Percentiles rank a stretch among this genome's conserved stretches.
These are phyloP conservation scores for Gopherus evgoodei DNA, from an alignment of 2,113 vertebrate genomes.

Conservation along the genomic window DNA sequence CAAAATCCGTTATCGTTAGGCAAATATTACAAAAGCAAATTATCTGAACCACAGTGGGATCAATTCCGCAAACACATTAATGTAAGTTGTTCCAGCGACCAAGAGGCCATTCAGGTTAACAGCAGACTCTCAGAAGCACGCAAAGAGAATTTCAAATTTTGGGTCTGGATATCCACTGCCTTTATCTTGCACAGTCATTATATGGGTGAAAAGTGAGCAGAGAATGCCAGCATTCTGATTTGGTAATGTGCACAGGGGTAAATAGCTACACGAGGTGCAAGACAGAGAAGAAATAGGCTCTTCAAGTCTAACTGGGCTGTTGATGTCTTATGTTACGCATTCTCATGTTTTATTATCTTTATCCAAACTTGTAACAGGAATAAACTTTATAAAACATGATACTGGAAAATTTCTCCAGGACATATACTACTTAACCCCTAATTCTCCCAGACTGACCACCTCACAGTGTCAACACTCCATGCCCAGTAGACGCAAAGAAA, in stretches of 20 bases:
- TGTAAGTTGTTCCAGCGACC: background rate
- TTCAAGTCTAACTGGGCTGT: background rate
- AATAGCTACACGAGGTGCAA: background rate
- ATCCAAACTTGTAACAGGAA: background rate
- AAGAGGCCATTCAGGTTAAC: background rate
- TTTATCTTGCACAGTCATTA: background rate
- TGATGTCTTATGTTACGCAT: background rate
- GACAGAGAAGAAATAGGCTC: background rate
- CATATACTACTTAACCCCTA: background rate
- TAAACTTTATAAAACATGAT: background rate
- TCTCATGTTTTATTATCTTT: background rate
- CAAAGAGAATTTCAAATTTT: background rate
- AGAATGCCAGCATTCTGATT: background rate
- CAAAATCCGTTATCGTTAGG: background rate
- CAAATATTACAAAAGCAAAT: fast-evolving
- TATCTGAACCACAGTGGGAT: background rate
- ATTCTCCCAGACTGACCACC: background rate
- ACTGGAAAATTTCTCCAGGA: background rate
- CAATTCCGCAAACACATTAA: background rate
- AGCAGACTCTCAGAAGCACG: background rate
- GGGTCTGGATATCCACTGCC: background rate
- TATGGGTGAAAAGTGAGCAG: background rate
- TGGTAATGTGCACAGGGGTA: background rate
- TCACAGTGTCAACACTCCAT: background rate
- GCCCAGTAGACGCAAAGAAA: background rate